These are phyloP conservation scores for Scylla paramamosain DNA, from an alignment of 1,140 invertebrate species.

Conservation along the genomic window DNA sequence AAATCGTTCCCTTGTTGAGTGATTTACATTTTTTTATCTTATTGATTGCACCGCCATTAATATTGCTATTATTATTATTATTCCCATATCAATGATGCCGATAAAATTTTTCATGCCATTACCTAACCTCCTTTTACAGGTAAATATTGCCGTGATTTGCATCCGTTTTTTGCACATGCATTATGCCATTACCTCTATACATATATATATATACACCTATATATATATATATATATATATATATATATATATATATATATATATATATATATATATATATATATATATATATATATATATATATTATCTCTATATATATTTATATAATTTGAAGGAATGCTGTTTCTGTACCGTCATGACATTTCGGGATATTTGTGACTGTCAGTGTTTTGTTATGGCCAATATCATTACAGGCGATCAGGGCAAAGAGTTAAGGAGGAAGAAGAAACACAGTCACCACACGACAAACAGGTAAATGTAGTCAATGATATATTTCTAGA, in stretches of 20 bases:
- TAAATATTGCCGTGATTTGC: constrained; percentile 68
- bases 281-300: constrained; percentile 27
- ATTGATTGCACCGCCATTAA: constrained; percentile 16
- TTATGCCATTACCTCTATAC: constrained; percentile 30
- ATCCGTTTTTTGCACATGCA: constrained; percentile 48
- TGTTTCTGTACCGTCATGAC: constrained; percentile 48
- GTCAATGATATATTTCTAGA: constrained; percentile 72
- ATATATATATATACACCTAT: constrained; percentile 36
- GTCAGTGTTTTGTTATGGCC: constrained; percentile 68
- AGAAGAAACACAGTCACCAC: constrained; percentile 75
- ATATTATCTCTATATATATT: constrained; percentile 28
- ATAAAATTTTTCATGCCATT: constrained; percentile 71
- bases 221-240: constrained; percentile 14
- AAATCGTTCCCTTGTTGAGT: constrained; percentile 47
- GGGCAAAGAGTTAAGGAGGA: constrained; percentile 74
- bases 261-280: constrained; percentile 35
- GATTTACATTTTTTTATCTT: not conserved
- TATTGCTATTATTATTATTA: constrained; percentile 54
- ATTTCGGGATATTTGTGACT: constrained; percentile 74
- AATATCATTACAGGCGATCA: constrained; percentile 76
- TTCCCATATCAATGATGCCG: constrained; percentile 49
- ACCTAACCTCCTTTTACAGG: constrained; percentile 75
- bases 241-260: constrained; percentile 36
- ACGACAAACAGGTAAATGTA: constrained; percentile 76
- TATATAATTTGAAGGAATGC: constrained; percentile 48